Base-by-base conservation (phyloP, 2,797 vertebrate genomes). In the Tachyglossus aculeatus region DNA sequence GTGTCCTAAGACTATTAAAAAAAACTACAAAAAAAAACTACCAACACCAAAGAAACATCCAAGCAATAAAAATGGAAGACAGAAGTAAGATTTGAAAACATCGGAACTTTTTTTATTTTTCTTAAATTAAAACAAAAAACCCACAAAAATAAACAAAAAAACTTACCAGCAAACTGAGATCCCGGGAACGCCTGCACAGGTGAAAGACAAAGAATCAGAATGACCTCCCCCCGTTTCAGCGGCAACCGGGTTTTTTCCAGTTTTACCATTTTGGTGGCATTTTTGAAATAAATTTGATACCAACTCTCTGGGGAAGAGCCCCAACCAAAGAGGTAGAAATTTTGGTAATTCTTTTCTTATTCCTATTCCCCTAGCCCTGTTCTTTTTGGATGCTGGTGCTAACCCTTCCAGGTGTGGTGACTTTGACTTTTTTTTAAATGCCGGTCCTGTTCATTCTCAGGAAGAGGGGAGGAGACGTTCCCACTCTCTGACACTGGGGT, bases 361-460 rank as follows among this genome's bases (percentile, higher is more conserved):
- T 38, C 53, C 71, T 80, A 73, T 75, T 68, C n/a, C n/a, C n/a
- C n/a, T n/a, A n/a, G n/a, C n/a, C n/a, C n/a, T 80, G 71, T 86
- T 87, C 66, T 78, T 85, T 91, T 86, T 90, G 90, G 89, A 91
- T 88, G 89, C 86, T 91, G 90, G 91, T 92, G 91, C 90, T 92
- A 91, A 90, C 87, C 88, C 83, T 92, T 90, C 81, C 86, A 85
- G 62, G 84, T 91, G 88, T 91, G 84, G 24, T 67, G 80, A 85
- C 81, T 81, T 83, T 79, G 83, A 79, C 82, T 79, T 85, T 89
- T 89, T 15, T 44, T 59, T 54, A 63, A 80, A 78, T 91, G 85
- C 85, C 88, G 83, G 87, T 82, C 81, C 86, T 91, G 88, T 78
- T 74, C 87, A 68, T 83, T 76, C 83, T 64, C 86, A 88, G 85